Percentiles rank a stretch among this genome's conserved stretches.
phyloP scores from a whole-genome alignment of 2,113 vertebrate species.

The Capra hircus region DNA sequence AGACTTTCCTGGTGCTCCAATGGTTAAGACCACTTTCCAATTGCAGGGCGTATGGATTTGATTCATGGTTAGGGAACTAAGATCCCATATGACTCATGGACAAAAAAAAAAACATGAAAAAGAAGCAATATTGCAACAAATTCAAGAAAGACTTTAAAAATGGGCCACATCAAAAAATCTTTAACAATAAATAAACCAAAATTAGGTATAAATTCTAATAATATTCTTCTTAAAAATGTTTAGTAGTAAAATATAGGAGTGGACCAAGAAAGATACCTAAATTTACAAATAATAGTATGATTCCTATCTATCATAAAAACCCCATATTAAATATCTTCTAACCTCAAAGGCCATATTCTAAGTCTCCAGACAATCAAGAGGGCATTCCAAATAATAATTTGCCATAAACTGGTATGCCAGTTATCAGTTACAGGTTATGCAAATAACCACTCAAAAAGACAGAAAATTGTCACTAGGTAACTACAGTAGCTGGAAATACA shows the following conservation, averaged over 20 bases:
- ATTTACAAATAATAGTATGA: not conserved
- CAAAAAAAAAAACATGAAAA: not conserved
- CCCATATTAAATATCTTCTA: not conserved
- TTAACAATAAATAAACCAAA: not conserved
- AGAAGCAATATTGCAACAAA: not conserved
- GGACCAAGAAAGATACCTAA: not conserved
- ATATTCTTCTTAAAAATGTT: not conserved
- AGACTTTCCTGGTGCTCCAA: not conserved
- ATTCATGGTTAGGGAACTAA: not conserved
- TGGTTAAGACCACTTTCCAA: not conserved
- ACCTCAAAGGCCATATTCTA: not conserved
- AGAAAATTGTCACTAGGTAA: not conserved
- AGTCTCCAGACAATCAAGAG: not conserved
- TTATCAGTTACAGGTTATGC: not conserved
- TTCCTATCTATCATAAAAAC: not conserved
- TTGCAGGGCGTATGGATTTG: not conserved
- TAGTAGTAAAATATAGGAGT: not conserved
- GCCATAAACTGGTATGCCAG: not conserved
- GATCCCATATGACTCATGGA: not conserved
- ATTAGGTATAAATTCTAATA: not conserved
- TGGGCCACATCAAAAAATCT: not conserved
- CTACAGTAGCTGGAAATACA: not conserved
- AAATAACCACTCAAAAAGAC: not conserved
- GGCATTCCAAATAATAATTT: not conserved
- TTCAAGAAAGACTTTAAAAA: not conserved